Evolutionary conservation across 2,113 vertebrate genomes (phyloP).

Genomic region (Triplophysa dalaica): DNA sequence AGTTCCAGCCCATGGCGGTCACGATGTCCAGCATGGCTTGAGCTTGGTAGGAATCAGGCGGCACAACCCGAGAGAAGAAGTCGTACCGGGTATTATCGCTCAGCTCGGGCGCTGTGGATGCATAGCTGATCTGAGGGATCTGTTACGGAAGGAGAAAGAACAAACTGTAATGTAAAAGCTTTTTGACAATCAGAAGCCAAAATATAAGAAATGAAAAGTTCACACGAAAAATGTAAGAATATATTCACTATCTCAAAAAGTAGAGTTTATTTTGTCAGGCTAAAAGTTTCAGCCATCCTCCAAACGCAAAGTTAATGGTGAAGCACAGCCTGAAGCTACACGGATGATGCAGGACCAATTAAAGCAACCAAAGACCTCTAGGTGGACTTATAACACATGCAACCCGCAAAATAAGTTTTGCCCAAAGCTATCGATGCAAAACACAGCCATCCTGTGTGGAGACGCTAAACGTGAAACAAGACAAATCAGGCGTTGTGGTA

Average conservation of each 20-base stretch:
- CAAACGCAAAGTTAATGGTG: slow-evolving; percentile 26
- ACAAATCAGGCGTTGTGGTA: slow-evolving; percentile 29
- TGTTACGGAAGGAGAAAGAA: slow-evolving; percentile 64
- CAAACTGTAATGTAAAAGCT: background rate
- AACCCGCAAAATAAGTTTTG: background rate
- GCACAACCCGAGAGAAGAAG: slow-evolving; percentile 85
- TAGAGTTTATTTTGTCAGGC: too few relatives aligned
- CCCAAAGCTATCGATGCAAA: slow-evolving; percentile 24
- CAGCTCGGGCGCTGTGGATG: slow-evolving; percentile 86
- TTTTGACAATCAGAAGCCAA: background rate
- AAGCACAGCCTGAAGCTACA: background rate
- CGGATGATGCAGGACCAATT: slow-evolving; percentile 9
- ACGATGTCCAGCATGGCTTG: slow-evolving; percentile 83
- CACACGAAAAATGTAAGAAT: too few relatives aligned
- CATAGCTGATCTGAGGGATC: slow-evolving; percentile 94
- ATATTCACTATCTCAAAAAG: too few relatives aligned
- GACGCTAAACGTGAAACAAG: slow-evolving; percentile 22
- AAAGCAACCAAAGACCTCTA: slow-evolving; percentile 12
- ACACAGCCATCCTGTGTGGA: background rate
- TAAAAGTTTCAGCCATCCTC: background rate
- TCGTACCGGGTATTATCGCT: slow-evolving; percentile 87
- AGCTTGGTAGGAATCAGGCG: slow-evolving; percentile 81
- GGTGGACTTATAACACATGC: background rate
- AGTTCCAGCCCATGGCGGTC: slow-evolving; percentile 79
- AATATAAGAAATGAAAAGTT: background rate